Conservation (phyloP, 2,797 vertebrate species). For the Cynodonichthys magdalenae region DNA sequence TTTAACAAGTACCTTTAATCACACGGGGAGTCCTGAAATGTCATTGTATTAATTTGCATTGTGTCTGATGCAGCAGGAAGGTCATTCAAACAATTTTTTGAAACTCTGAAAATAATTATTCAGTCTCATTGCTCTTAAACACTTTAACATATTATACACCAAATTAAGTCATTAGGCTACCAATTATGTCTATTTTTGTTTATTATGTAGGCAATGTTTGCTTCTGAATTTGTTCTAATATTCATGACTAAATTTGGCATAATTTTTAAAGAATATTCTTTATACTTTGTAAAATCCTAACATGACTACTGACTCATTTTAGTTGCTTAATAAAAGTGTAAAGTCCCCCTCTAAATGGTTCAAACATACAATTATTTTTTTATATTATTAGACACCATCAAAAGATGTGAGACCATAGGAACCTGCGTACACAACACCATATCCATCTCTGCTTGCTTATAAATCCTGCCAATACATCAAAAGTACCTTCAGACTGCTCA, state of each 20-base stretch:
- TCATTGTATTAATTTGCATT: constrained; percentile 20
- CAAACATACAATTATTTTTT: not conserved
- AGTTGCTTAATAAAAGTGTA: constrained; percentile 3
- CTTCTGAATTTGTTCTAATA: not conserved
- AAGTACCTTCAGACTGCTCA: constrained; percentile 65
- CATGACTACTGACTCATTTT: not conserved
- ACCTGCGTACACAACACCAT: constrained; percentile 22
- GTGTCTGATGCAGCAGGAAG: constrained; percentile 23
- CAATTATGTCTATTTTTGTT: not conserved
- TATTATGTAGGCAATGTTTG: not conserved
- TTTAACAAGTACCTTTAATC: constrained; percentile 16
- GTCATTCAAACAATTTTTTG: constrained; percentile 18
- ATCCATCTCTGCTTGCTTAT: constrained; percentile 42
- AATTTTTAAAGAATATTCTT: not conserved
- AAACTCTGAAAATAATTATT: not conserved
- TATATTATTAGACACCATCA: not conserved
- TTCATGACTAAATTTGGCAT: not conserved
- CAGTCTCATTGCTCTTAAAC: not conserved
- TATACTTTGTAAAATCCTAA: not conserved
- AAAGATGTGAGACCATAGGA: constrained; percentile 12
- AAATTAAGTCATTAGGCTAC: not conserved
- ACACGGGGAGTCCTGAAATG: constrained; percentile 7
- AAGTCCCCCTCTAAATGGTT: not conserved
- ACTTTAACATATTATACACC: not conserved
- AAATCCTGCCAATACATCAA: constrained; percentile 61